phyloP scores from a whole-genome alignment of 2,888 invertebrate species.

The Pocota personata region DNA sequence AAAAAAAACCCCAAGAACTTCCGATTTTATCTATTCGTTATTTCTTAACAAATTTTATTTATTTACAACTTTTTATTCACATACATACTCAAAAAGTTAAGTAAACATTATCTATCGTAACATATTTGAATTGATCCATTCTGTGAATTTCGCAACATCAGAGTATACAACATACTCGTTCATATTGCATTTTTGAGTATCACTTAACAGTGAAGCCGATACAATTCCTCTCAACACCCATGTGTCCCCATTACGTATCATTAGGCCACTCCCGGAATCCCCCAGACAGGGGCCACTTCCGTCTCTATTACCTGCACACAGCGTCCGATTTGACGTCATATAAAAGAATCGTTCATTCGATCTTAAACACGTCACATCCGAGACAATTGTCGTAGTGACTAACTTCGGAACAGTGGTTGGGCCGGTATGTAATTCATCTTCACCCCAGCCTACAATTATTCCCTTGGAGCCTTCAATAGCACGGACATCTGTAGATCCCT shows the following conservation, averaged over 20 bases:
- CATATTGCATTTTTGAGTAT: constrained; percentile 84
- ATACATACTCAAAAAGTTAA: neutral
- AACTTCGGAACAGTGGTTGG: constrained; percentile 81
- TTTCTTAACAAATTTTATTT: neutral
- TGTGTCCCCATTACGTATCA: constrained; percentile 81
- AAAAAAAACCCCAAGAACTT: no score
- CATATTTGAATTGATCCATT: constrained; percentile 83
- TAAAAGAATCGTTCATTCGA: constrained; percentile 79
- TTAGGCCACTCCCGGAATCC: constrained; percentile 87
- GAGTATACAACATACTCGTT: constrained; percentile 87
- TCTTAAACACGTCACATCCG: constrained; percentile 83
- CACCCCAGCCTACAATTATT: constrained; percentile 85
- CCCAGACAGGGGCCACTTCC: constrained; percentile 81
- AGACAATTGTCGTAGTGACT: constrained; percentile 83
- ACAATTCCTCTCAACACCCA: constrained; percentile 84
- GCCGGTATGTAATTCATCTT: constrained; percentile 79
- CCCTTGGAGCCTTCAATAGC: constrained; percentile 82
- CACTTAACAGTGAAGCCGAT: constrained; percentile 81
- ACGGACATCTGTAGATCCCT: constrained; percentile 77
- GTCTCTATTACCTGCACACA: constrained; percentile 79
- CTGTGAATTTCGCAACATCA: constrained; percentile 85
- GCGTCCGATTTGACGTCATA: constrained; percentile 76
- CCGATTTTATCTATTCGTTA: neutral
- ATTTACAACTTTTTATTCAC: neutral
- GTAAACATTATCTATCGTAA: constrained; percentile 11